These are phyloP conservation scores for Spea hammondii DNA, from an alignment of 2,797 vertebrate genomes.

Conservation along the genomic window DNA sequence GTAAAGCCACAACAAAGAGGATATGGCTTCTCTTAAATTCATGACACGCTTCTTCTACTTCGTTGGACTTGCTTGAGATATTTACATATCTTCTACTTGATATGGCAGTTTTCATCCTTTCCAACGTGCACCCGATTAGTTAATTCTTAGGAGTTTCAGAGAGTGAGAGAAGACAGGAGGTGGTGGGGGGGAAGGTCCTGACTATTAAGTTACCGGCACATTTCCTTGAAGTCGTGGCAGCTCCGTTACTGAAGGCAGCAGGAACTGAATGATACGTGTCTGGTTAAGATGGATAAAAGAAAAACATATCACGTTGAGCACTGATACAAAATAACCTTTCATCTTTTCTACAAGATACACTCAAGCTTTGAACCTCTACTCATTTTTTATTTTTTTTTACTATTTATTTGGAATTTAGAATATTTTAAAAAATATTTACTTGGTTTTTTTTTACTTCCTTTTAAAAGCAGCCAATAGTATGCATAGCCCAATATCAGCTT, in stretches of 20 bases:
- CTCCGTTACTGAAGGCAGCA: background rate
- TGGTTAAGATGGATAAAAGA: background rate
- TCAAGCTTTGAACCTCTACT: background rate
- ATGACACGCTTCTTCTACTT: conserved; percentile 11
- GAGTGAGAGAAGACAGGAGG: background rate
- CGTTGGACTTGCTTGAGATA: background rate
- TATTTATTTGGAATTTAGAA: background rate
- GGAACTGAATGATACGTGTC: conserved; percentile 4
- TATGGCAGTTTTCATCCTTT: background rate
- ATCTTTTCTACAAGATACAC: conserved; percentile 11
- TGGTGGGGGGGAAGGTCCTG: background rate
- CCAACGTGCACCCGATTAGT: conserved; percentile 2
- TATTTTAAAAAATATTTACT: too few species aligned
- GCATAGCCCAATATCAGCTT: too few species aligned
- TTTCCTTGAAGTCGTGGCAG: conserved; percentile 16
- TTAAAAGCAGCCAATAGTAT: too few species aligned
- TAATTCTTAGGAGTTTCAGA: conserved; percentile 14
- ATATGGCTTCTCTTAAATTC: background rate
- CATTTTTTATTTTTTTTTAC: background rate
- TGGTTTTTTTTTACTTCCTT: too few species aligned
- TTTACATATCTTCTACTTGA: conserved; percentile 4
- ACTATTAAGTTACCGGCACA: conserved; percentile 28
- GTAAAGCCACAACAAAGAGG: too few species aligned
- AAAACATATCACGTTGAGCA: background rate
- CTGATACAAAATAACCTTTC: conserved; percentile 5